Evolutionary conservation across 2,797 vertebrate species (phyloP).

Genomic region (Botia almorhae): DNA sequence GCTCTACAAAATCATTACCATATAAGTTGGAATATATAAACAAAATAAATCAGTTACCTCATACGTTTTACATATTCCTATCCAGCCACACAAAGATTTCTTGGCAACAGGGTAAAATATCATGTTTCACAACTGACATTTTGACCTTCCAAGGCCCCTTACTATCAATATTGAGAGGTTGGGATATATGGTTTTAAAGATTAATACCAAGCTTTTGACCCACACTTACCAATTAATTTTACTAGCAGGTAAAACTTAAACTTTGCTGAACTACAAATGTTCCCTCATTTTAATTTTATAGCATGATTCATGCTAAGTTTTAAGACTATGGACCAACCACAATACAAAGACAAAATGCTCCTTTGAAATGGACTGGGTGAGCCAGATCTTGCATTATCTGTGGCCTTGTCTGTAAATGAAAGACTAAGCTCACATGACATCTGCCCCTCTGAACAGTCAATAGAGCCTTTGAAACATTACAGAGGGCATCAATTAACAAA

Average conservation of each 20-base stretch:
- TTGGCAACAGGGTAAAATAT: no score
- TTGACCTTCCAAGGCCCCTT: no score
- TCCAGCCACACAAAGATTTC: no score
- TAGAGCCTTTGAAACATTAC: constrained; percentile 1
- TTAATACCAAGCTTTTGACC: no score
- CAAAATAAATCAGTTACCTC: background rate
- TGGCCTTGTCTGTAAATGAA: background rate
- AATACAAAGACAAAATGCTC: background rate
- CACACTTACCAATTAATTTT: background rate
- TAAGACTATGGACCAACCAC: no score
- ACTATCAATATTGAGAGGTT: no score
- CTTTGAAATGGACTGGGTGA: background rate
- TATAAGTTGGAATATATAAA: background rate
- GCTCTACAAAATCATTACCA: background rate
- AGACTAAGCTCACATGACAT: constrained; percentile 9
- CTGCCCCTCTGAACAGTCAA: background rate
- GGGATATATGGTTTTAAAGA: no score
- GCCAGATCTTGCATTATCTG: background rate
- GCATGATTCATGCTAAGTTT: background rate
- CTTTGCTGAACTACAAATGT: background rate
- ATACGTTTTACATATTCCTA: no score
- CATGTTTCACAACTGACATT: no score
- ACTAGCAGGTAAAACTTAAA: no score
- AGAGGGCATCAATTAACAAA: background rate
- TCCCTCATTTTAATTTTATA: background rate